Evolutionary conservation across 2,888 invertebrate species (phyloP).

Genomic region (Bellardia pandia): DNA sequence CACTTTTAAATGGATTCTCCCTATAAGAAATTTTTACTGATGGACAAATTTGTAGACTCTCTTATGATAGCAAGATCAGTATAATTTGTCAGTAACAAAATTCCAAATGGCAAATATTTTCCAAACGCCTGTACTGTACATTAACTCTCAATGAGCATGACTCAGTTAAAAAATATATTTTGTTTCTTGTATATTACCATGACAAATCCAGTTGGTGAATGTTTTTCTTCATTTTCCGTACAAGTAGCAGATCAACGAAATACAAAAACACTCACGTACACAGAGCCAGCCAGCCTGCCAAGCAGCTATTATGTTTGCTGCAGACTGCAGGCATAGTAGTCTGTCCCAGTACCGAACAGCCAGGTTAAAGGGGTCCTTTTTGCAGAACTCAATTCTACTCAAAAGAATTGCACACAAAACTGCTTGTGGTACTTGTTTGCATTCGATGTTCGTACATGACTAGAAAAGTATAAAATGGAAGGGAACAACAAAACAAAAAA

Average conservation of each 20-base stretch:
- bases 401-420: constrained; percentile 38
- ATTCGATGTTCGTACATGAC: not conserved
- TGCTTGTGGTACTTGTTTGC: constrained; percentile 13
- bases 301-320: constrained; percentile 39
- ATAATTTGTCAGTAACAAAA: too few species aligned
- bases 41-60: too few species aligned
- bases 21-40: too few species aligned
- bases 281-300: constrained; percentile 30
- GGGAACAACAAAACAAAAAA: constrained; percentile 20
- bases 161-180: constrained; percentile 51
- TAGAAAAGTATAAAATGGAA: not conserved
- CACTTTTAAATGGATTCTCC: too few species aligned
- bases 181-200: constrained; percentile 57
- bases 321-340: constrained; percentile 27
- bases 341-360: constrained; percentile 34
- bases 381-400: constrained; percentile 63
- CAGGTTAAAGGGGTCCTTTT: constrained; percentile 67
- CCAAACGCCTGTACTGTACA: constrained; percentile 29
- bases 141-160: constrained; percentile 49
- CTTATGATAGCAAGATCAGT: too few species aligned
- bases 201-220: constrained; percentile 57
- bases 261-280: constrained; percentile 48
- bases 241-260: constrained; percentile 48
- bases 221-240: constrained; percentile 21
- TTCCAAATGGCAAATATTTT: not conserved